These are phyloP conservation scores for Paramacrobiotus metropolitanus DNA, from an alignment of 1,140 invertebrate species.

Conservation along the genomic window DNA sequence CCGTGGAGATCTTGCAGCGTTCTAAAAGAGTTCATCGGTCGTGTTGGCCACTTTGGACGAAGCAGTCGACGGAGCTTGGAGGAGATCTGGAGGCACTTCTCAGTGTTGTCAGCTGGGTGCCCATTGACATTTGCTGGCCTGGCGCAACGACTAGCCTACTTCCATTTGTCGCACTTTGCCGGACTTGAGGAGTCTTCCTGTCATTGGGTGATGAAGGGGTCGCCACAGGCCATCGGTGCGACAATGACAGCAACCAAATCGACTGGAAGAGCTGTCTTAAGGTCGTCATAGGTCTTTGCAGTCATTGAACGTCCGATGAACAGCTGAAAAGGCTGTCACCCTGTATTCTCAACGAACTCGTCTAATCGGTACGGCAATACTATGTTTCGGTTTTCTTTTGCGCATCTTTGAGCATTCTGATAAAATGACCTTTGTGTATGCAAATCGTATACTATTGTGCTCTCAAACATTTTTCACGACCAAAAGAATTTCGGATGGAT, in stretches of 20 bases:
- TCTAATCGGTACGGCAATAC: neutral
- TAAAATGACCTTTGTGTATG: neutral
- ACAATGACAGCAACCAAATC: neutral
- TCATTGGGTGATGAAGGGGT: constrained; percentile 1
- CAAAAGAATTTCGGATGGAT: constrained; percentile 4
- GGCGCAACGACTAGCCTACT: neutral
- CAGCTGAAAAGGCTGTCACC: neutral
- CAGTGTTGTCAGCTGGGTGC: constrained; percentile 41
- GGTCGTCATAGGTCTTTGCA: neutral
- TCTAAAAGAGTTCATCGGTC: constrained; percentile 31
- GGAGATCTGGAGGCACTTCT: constrained; percentile 70
- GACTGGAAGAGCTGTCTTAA: neutral
- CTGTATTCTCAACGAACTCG: neutral
- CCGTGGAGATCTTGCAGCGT: constrained; percentile 43
- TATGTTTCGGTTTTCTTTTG: too few species aligned
- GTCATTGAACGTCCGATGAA: constrained; percentile 1
- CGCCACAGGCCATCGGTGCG: neutral
- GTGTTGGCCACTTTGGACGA: constrained; percentile 34
- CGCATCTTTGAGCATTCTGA: too few species aligned
- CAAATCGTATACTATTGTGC: neutral
- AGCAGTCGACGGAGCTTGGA: constrained; percentile 60
- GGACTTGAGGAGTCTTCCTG: neutral
- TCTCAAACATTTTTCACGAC: neutral
- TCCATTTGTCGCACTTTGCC: neutral
- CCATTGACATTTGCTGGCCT: constrained; percentile 22